phyloP scores from a whole-genome alignment of 2,113 vertebrate genomes.

The Aspiorhynchus laticeps region DNA sequence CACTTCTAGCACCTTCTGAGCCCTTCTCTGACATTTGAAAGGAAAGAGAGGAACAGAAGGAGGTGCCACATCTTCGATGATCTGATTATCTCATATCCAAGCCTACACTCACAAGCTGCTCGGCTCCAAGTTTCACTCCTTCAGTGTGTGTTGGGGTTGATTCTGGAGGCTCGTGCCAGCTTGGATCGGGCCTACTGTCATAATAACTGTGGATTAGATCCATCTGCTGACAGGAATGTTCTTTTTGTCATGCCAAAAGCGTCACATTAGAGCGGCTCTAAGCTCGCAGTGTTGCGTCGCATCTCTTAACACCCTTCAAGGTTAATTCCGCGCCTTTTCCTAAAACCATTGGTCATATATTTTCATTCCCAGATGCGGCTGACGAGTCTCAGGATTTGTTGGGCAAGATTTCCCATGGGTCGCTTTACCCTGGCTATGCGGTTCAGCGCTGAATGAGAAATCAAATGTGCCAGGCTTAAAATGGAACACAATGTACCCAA shows the following conservation, averaged over 20 bases:
- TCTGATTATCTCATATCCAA: slow-evolving; percentile 35
- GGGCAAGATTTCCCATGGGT: slow-evolving; percentile 24
- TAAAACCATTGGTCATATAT: slow-evolving; percentile 14
- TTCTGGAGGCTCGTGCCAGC: slow-evolving; percentile 32
- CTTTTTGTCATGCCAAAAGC: slow-evolving; percentile 21
- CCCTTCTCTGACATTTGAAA: slow-evolving; percentile 13
- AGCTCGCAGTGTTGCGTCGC: not conserved
- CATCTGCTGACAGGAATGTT: slow-evolving; percentile 44
- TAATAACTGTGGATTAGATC: slow-evolving; percentile 50
- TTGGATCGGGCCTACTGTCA: slow-evolving; percentile 44
- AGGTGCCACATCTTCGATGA: not conserved
- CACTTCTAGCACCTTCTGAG: not conserved
- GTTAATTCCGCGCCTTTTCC: slow-evolving; percentile 21
- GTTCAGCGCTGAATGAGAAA: slow-evolving; percentile 29
- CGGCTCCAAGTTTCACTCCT: not conserved
- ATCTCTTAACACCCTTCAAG: slow-evolving; percentile 39
- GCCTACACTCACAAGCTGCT: slow-evolving; percentile 28
- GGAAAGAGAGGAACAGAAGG: slow-evolving; percentile 19
- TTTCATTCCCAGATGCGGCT: slow-evolving; percentile 11
- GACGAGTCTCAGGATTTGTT: slow-evolving; percentile 18
- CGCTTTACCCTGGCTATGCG: slow-evolving; percentile 22
- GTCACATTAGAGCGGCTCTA: slow-evolving; percentile 7
- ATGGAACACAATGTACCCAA: slow-evolving; percentile 39
- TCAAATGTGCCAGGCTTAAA: slow-evolving; percentile 43
- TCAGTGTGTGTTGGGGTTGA: slow-evolving; percentile 25